phyloP scores from a whole-genome alignment of 64 coral and sea anemone genomes.

The Stylophora pistillata region DNA sequence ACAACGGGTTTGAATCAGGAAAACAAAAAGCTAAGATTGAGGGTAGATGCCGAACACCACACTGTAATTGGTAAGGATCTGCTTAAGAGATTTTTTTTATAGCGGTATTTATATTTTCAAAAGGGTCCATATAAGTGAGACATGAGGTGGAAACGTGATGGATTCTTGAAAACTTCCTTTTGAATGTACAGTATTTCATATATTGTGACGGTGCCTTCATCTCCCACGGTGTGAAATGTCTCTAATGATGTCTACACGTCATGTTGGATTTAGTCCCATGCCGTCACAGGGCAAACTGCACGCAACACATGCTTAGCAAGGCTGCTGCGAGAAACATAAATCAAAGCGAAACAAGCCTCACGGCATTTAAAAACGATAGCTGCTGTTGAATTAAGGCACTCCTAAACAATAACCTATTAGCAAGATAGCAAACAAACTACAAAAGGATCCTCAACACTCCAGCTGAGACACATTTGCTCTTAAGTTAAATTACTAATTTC shows the following conservation, averaged over 20 bases:
- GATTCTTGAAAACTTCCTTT: background rate
- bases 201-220: background rate
- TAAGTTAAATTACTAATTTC: background rate
- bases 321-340: background rate
- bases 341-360: background rate
- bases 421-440: background rate
- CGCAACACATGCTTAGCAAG: background rate
- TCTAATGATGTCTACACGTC: conserved; percentile 7
- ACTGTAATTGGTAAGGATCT: background rate
- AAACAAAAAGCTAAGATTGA: background rate
- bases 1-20: background rate
- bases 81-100: background rate
- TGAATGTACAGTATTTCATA: background rate
- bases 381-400: background rate
- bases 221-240: background rate
- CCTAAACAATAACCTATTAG: background rate
- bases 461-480: background rate
- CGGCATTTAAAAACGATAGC: no score
- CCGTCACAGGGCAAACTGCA: no score
- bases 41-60: background rate
- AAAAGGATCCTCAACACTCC: background rate
- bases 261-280: background rate
- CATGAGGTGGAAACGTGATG: background rate
- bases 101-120: no score
- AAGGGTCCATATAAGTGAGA: no score